Evolutionary conservation across 2,888 invertebrate species (phyloP).

Genomic region (Drosophila hawaiiensis): DNA sequence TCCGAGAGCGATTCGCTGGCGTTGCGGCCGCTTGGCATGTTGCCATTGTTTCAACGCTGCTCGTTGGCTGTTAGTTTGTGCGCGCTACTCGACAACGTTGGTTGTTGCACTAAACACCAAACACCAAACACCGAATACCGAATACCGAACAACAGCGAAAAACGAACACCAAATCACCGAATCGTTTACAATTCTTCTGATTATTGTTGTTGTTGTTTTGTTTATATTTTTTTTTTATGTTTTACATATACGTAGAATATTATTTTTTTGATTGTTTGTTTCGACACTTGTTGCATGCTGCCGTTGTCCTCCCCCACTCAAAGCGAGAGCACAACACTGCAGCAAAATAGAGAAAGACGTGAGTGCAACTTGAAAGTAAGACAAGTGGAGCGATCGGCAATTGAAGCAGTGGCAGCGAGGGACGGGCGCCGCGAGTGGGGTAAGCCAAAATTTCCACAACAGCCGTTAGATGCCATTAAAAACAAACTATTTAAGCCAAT

Average conservation of each 20-base stretch:
- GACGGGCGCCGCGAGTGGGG: constrained; percentile 15
- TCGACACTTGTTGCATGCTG: constrained; percentile 23
- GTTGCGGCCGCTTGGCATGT: constrained; percentile 37
- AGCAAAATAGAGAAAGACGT: constrained; percentile 7
- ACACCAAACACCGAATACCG: constrained; percentile 11
- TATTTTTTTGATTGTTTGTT: constrained; percentile 17
- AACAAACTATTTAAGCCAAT: constrained; percentile 39
- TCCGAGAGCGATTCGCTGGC: constrained; percentile 37
- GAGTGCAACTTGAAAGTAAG: constrained; percentile 20
- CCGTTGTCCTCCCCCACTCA: constrained; percentile 20
- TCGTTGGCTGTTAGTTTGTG: constrained; percentile 57
- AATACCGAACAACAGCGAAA: background rate
- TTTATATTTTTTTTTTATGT: constrained; percentile 3
- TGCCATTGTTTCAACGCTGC: constrained; percentile 56
- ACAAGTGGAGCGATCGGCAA: background rate
- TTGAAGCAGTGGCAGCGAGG: background rate
- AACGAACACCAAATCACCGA: constrained; percentile 9
- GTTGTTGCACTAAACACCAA: constrained; percentile 53
- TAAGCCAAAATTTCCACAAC: constrained; percentile 49
- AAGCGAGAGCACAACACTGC: background rate
- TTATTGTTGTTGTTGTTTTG: constrained; percentile 15
- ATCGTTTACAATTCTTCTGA: constrained; percentile 10
- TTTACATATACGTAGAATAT: constrained; percentile 3
- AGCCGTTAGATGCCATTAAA: constrained; percentile 33
- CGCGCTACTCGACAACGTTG: constrained; percentile 69